Evolutionary conservation across 2,113 vertebrate species (phyloP).

Genomic region (Halcyon malimbica): DNA sequence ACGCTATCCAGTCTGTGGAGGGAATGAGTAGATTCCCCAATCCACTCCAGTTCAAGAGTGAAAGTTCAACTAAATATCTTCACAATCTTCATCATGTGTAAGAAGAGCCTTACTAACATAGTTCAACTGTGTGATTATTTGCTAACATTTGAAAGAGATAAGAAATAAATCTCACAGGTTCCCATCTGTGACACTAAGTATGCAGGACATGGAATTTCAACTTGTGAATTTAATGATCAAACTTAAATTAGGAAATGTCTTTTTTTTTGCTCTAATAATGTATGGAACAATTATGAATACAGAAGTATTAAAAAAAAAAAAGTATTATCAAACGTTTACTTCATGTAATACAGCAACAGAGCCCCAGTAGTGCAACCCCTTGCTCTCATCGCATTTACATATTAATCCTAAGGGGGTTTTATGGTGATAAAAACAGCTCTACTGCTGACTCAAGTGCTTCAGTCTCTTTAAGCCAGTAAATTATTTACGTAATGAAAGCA

Average conservation of each 20-base stretch:
- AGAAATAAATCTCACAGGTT: background rate
- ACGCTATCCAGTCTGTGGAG: background rate
- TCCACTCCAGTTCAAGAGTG: background rate
- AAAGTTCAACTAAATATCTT: background rate
- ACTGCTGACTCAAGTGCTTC: background rate
- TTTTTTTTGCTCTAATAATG: background rate
- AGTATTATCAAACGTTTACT: background rate
- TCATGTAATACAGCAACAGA: background rate
- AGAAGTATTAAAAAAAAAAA: background rate
- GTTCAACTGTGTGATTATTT: background rate
- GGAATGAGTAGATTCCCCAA: background rate
- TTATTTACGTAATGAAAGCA: background rate
- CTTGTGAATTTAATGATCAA: background rate
- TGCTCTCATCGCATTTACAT: background rate
- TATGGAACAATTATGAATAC: background rate
- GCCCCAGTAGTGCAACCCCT: background rate
- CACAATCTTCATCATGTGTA: background rate
- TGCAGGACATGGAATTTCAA: background rate
- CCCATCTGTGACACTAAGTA: background rate
- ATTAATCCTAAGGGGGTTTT: background rate
- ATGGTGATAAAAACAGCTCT: background rate
- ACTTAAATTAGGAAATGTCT: background rate
- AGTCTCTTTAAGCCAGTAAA: background rate
- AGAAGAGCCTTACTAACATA: background rate
- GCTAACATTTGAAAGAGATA: background rate